Evolutionary conservation across 1,140 invertebrate species (phyloP), one percentile per base, ranked within the genome.

Genomic region (Mycetomoellerius zeteki): DNA sequence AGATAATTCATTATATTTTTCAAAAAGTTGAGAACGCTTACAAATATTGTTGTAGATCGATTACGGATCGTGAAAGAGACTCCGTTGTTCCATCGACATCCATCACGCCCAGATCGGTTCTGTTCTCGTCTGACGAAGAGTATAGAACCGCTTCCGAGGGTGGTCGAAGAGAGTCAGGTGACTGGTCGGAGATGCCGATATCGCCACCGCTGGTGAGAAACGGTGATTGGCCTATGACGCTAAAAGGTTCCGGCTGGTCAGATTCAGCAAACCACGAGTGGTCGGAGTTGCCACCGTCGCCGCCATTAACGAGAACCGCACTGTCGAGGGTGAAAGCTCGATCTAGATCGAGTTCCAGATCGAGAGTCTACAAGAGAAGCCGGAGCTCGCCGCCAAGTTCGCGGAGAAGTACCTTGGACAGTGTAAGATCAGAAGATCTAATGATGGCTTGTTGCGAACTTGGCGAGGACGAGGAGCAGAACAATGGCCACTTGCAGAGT

Each of bases 51-150:
- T 85, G 10, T 76, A 94, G 94, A 50, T 94, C 93, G 0, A 89
- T 94, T 33, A 92, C 77, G 8, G 94, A 95, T 75, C 92, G 93
- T n/a, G 94, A 94, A 52, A 92, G 92, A 52, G 93, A 94, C 24
- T 92, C 93, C 3, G 93, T 96, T 1, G 96, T 96, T 30, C 96
- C 97, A 0, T 94, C 96, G 4, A 97, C 97, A 10, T 97, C 97
- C 3, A 94, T 96, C 50, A 97, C 96, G 8, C 96, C 96, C 0
- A 95, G 96, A 75, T 97, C 97, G 0, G 96, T 97, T 5, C 95
- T 98, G 8, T 97, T 98, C 86, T 98, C 98, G 0, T 98, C 97
- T 0, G 97, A 98, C 89, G 98, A 98, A 92, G 98, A 98, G 91
- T 98, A 98, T 87, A 96, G 97, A 90, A 98, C 98, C 1, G 98